phyloP scores from a whole-genome alignment of 2,797 vertebrate species.

The Eulemur rubriventer region DNA sequence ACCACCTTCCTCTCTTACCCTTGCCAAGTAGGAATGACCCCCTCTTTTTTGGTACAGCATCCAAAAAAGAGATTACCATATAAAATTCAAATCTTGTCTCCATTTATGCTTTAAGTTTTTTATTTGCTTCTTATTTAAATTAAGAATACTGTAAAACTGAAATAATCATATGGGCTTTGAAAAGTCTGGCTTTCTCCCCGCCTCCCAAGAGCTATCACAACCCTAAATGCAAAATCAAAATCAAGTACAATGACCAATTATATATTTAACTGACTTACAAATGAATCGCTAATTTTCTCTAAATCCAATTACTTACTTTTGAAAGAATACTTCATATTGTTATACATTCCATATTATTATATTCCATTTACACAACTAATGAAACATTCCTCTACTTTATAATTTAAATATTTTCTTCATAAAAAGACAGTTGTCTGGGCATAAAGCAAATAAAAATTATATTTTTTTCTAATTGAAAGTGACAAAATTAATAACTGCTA shows the following conservation, averaged over 20 bases:
- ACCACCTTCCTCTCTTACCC: slow-evolving; percentile 64
- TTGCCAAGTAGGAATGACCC: slow-evolving; percentile 52
- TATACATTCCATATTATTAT: neutral
- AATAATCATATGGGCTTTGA: neutral
- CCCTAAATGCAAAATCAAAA: neutral
- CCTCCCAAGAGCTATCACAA: neutral
- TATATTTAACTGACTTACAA: neutral
- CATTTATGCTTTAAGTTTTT: neutral
- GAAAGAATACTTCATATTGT: neutral
- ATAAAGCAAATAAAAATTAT: slow-evolving; percentile 52
- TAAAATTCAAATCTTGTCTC: slow-evolving; percentile 37
- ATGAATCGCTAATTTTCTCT: neutral
- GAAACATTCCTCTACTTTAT: neutral
- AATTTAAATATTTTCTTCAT: neutral
- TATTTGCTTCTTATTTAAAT: neutral
- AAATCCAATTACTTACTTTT: slow-evolving; percentile 8
- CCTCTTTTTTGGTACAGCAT: neutral
- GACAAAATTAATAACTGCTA: slow-evolving; percentile 82
- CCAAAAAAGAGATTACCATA: neutral
- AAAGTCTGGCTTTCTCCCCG: neutral
- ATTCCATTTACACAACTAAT: neutral
- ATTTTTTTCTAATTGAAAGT: slow-evolving; percentile 63
- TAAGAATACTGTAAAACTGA: neutral
- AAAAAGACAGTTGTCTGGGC: neutral
- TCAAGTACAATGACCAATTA: neutral